A percentile compares a stretch with the other conserved stretches of the same genome.
Conservation (phyloP, 2,113 vertebrate genomes). For the Gyps fulvus region DNA sequence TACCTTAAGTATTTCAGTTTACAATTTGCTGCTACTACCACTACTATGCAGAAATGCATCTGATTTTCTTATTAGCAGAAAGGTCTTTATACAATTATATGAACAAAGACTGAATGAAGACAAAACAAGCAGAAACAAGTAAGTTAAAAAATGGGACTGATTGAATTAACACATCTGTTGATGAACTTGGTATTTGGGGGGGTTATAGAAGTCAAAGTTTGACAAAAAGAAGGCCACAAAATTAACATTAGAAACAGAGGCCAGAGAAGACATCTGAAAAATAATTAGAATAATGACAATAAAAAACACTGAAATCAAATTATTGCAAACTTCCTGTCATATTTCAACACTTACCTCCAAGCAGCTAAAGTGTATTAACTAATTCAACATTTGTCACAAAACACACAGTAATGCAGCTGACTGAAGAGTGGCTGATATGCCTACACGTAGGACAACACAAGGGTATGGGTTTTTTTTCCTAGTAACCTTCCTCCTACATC, state of each 20-base stretch:
- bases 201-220: neutral
- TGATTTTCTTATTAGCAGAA: neutral
- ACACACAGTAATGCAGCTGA: neutral
- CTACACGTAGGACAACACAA: fast-evolving
- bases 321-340: neutral
- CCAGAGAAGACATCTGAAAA: neutral
- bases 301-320: neutral
- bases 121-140: neutral
- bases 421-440: neutral
- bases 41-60: neutral
- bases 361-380: neutral
- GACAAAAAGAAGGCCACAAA: neutral
- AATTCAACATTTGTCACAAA: neutral
- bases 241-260: neutral
- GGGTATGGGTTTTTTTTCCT: neutral
- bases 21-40: neutral
- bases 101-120: neutral
- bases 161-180: neutral
- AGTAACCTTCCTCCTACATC: neutral
- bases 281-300: neutral
- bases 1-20: neutral
- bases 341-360: neutral
- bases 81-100: neutral
- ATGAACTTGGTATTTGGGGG: neutral
- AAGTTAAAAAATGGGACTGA: neutral